phyloP scores from a whole-genome alignment of 35 echinoderm and acorn worm species.

The Apostichopus japonicus region DNA sequence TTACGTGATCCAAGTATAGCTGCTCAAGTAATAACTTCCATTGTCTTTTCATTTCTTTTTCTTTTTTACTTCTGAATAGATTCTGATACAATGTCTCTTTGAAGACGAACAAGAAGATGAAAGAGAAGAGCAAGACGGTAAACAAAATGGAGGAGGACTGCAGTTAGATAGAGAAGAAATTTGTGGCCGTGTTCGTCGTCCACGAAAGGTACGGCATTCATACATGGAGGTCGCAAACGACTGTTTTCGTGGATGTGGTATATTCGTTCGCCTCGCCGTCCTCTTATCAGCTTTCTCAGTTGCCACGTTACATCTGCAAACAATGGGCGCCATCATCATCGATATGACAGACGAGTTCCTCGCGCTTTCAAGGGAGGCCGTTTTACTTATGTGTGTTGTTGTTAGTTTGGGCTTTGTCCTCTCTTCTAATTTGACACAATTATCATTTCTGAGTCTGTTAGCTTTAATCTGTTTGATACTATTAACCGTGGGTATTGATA shows the following conservation, averaged over 20 bases:
- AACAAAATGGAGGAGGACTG: neutral
- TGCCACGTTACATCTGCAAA: conserved; percentile 12
- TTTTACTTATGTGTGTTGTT: neutral
- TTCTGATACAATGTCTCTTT: conserved; percentile 29
- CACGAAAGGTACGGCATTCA: neutral
- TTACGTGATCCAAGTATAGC: no score
- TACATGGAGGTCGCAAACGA: conserved; percentile 45
- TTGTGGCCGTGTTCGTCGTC: no score
- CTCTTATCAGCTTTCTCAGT: conserved; percentile 28
- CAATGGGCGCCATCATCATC: neutral
- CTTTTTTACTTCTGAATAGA: neutral
- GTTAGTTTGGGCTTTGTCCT: neutral
- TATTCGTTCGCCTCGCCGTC: conserved; percentile 19
- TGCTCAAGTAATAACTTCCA: no score
- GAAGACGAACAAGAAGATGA: neutral
- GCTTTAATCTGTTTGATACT: conserved; percentile 9
- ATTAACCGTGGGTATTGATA: neutral
- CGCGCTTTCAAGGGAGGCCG: neutral
- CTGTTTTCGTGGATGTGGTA: neutral
- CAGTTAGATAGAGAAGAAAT: neutral
- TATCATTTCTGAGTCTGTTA: conserved; percentile 4
- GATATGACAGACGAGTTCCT: neutral
- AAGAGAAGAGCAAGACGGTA: neutral
- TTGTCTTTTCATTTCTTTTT: neutral
- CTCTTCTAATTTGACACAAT: neutral